Evolutionary conservation across 2,888 invertebrate species (phyloP).

Genomic region (Dasysyrphus albostriatus): DNA sequence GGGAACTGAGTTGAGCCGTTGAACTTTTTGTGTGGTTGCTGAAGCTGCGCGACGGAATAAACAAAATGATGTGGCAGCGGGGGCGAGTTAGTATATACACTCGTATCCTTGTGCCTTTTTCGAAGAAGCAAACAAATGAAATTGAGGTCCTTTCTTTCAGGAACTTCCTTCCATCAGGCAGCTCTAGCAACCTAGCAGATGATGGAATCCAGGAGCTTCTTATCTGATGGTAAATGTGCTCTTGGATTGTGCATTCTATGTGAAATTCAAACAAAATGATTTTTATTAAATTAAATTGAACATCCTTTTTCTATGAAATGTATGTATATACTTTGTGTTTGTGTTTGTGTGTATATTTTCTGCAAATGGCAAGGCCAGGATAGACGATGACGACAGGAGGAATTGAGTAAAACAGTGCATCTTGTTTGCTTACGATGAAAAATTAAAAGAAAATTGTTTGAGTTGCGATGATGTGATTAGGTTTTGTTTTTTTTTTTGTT

Average conservation of each 20-base stretch:
- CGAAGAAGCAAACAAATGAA: slow-evolving; percentile 57
- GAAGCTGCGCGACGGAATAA: slow-evolving; percentile 28
- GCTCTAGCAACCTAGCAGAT: background rate
- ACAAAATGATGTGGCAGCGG: slow-evolving; percentile 9
- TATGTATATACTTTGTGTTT: background rate
- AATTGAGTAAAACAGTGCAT: slow-evolving; percentile 20
- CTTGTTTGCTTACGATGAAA: slow-evolving; percentile 40
- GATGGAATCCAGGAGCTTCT: background rate
- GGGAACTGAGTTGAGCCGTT: slow-evolving; percentile 53
- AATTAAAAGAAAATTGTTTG: slow-evolving; percentile 38
- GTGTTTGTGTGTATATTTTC: background rate
- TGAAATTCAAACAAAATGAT: slow-evolving; percentile 57
- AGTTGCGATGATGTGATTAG: slow-evolving; percentile 43
- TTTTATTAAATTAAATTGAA: slow-evolving; percentile 68
- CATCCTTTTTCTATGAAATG: slow-evolving; percentile 1
- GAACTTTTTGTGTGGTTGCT: slow-evolving; percentile 54
- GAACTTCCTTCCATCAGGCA: background rate
- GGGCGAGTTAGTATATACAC: background rate
- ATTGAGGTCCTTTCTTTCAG: slow-evolving; percentile 47
- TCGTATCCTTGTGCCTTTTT: background rate
- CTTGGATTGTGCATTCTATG: slow-evolving; percentile 34
- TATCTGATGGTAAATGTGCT: background rate
- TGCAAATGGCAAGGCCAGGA: slow-evolving; percentile 24
- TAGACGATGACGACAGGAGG: background rate
- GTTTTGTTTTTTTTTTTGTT: background rate